These are phyloP conservation scores for Heliconius charithonia DNA, from an alignment of 2,888 invertebrate genomes.

Conservation along the genomic window DNA sequence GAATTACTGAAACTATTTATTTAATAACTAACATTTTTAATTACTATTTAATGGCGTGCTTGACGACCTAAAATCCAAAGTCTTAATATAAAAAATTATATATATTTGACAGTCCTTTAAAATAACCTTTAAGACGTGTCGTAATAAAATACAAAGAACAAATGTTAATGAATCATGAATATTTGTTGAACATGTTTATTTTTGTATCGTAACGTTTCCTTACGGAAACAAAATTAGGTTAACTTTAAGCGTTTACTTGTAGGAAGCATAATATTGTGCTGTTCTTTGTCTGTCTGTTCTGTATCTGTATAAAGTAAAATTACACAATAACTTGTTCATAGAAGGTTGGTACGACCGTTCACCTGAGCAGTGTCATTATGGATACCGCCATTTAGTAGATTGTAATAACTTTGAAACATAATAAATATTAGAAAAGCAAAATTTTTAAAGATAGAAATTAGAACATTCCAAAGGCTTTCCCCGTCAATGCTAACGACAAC, in stretches of 20 bases:
- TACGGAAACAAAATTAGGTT: neutral
- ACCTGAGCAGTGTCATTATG: neutral
- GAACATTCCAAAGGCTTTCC: no score
- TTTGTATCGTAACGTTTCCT: neutral
- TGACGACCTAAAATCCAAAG: neutral
- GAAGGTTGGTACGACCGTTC: conserved; percentile 15
- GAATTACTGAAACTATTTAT: neutral
- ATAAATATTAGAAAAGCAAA: neutral
- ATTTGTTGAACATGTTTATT: neutral
- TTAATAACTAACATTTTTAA: neutral
- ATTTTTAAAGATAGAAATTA: no score
- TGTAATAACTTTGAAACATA: neutral
- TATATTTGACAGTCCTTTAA: neutral
- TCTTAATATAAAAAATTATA: neutral
- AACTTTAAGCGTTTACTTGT: neutral
- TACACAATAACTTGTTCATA: conserved; percentile 16
- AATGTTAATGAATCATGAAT: neutral
- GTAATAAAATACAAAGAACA: neutral
- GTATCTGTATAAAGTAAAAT: neutral
- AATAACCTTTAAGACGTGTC: neutral
- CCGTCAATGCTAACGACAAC: no score
- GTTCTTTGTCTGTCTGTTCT: neutral
- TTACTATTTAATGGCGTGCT: neutral
- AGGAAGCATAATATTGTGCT: neutral
- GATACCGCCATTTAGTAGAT: neutral